A percentile compares a stretch with the other conserved stretches of the same genome.
phyloP scores from a whole-genome alignment of 30 jellyfish, hydroid and myxozoan species.

The Chrysaora quinquecirrha region DNA sequence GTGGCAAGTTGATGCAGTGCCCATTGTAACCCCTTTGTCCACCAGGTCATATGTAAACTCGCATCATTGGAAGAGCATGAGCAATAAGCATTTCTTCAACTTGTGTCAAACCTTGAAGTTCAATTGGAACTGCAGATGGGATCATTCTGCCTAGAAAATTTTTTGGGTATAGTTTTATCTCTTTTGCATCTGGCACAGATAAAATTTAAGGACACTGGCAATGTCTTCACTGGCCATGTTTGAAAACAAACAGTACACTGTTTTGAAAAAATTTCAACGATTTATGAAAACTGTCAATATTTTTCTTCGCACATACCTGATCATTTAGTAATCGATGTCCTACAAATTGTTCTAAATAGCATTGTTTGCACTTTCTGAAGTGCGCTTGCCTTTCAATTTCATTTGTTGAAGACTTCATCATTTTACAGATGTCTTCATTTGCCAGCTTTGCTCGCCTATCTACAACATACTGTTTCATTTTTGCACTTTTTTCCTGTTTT shows the following conservation, averaged over 20 bases:
- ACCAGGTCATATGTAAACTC: constrained; percentile 18
- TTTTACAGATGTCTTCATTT: no score
- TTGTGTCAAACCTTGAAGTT: constrained; percentile 18
- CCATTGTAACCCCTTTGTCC: constrained; percentile 33
- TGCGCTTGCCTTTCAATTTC: no score
- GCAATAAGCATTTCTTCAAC: constrained; percentile 13
- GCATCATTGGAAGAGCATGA: constrained; percentile 12
- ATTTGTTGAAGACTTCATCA: no score
- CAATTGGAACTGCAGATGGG: not conserved
- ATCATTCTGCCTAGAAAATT: not conserved
- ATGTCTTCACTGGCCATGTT: not conserved
- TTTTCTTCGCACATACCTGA: no score
- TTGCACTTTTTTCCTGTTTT: no score
- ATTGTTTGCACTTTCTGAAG: no score
- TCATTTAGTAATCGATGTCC: no score
- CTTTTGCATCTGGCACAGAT: not conserved
- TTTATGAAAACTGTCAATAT: no score
- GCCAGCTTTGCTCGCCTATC: no score
- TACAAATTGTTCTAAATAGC: no score
- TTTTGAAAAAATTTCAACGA: not conserved
- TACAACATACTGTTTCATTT: no score
- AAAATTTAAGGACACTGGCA: not conserved
- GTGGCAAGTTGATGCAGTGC: constrained; percentile 28
- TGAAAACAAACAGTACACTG: not conserved
- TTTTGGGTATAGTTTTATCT: not conserved